Percentiles rank a stretch among this genome's conserved stretches.
These are phyloP conservation scores for Ptilorrhoa leucosticta DNA, from an alignment of 2,113 vertebrate genomes.

Conservation along the genomic window DNA sequence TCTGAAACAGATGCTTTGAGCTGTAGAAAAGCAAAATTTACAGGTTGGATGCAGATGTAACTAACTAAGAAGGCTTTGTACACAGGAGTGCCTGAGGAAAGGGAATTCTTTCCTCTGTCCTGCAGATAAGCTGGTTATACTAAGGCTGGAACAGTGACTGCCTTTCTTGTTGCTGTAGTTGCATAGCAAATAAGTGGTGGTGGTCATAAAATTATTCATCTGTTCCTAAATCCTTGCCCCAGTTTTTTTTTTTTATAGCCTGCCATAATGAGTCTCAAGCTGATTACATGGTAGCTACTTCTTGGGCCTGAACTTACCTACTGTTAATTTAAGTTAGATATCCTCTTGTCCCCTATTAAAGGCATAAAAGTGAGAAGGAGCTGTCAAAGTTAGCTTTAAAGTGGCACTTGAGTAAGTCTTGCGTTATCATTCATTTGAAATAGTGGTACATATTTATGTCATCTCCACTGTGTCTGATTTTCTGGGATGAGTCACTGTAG, in stretches of 20 bases:
- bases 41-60: neutral
- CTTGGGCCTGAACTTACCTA: neutral
- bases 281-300: neutral
- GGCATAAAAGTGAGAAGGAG: neutral
- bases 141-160: neutral
- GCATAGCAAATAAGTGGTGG: neutral
- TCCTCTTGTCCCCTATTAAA: neutral
- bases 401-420: neutral
- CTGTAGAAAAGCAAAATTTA: neutral
- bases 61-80: neutral
- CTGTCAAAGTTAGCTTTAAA: neutral
- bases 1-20: neutral
- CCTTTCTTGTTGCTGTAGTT: constrained; percentile 4
- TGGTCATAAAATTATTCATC: constrained; percentile 12
- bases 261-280: neutral
- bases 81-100: neutral
- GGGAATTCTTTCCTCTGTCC: neutral
- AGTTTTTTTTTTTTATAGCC: neutral
- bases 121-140: constrained; percentile 20
- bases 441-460: neutral
- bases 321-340: neutral
- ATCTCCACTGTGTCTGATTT: neutral
- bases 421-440: neutral
- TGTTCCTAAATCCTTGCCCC: constrained; percentile 18
- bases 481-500: neutral